Percentiles rank a stretch among this genome's conserved stretches.
phyloP scores from a whole-genome alignment of 2,113 vertebrate species.

The Papio anubis region DNA sequence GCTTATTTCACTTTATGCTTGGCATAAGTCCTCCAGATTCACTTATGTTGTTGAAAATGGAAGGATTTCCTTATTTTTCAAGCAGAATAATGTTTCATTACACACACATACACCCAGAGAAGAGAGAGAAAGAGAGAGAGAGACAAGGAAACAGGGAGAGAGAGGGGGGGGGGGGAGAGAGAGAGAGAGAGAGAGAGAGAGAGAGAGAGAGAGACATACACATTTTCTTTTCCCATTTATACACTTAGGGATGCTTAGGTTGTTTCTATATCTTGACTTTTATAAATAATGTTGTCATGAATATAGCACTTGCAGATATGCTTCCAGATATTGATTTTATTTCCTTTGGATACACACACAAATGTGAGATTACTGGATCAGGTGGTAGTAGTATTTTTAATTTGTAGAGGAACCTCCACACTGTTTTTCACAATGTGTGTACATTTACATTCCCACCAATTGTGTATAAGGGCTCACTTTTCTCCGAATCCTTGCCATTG shows the following conservation, averaged over 20 bases:
- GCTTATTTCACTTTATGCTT: not conserved
- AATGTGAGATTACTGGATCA: not conserved
- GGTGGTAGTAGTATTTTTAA: not conserved
- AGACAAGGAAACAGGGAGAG: no score
- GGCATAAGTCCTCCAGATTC: not conserved
- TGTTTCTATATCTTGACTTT: no score
- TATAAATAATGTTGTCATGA: not conserved
- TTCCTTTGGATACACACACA: no score
- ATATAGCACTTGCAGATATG: rapidly evolving
- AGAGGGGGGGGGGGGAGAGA: no score
- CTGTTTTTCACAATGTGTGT: not conserved
- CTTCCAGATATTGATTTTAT: not conserved
- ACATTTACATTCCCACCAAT: not conserved
- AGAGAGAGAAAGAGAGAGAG: no score
- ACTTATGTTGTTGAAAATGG: not conserved
- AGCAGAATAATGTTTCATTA: not conserved
- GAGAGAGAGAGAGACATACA: not conserved
- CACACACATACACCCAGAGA: not conserved
- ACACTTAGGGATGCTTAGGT: not conserved
- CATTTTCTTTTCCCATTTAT: not conserved
- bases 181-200: no score
- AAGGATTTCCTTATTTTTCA: not conserved
- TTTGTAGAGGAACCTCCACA: not conserved
- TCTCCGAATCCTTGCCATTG: not conserved
- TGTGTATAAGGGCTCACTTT: not conserved